A percentile compares a stretch with the other conserved stretches of the same genome.
Conservation (phyloP, 2,888 invertebrate species). For the Ophion ellenae region DNA sequence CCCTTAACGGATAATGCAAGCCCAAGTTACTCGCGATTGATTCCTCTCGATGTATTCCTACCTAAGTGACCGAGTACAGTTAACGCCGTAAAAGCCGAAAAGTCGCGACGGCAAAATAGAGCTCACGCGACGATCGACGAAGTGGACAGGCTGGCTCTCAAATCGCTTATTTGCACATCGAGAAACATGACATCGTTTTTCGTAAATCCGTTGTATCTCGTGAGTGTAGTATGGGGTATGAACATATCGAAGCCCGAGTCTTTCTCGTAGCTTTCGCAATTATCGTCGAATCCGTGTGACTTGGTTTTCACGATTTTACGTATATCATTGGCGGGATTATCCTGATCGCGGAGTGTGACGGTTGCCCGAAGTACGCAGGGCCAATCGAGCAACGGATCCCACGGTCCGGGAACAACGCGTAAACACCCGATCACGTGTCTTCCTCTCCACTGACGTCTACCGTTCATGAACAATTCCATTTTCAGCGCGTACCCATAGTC, state of each 20-base stretch:
- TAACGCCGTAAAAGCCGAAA: not conserved
- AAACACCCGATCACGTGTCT: constrained; percentile 89
- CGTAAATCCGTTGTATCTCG: constrained; percentile 86
- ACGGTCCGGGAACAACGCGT: constrained; percentile 88
- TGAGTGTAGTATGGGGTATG: constrained; percentile 87
- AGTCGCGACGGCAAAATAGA: not conserved
- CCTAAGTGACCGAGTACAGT: not conserved
- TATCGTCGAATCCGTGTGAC: constrained; percentile 57
- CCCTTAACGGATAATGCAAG: too few species aligned
- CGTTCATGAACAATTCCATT: constrained; percentile 89
- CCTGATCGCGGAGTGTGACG: constrained; percentile 88
- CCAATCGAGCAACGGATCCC: constrained; percentile 90
- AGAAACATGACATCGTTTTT: constrained; percentile 87
- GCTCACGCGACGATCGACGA: constrained; percentile 56
- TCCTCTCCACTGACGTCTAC: constrained; percentile 91
- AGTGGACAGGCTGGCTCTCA: constrained; percentile 54
- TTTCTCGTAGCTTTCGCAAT: constrained; percentile 68
- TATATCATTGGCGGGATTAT: constrained; percentile 84
- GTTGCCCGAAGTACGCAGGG: constrained; percentile 89
- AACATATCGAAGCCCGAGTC: constrained; percentile 85
- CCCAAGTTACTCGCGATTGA: not conserved
- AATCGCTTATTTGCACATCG: constrained; percentile 84
- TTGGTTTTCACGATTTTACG: constrained; percentile 77
- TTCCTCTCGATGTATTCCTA: not conserved
- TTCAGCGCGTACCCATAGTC: constrained; percentile 91